Percentiles rank a stretch among this genome's conserved stretches.
Evolutionary conservation across 2,888 invertebrate species (phyloP).

Genomic region (Parnassius apollo): DNA sequence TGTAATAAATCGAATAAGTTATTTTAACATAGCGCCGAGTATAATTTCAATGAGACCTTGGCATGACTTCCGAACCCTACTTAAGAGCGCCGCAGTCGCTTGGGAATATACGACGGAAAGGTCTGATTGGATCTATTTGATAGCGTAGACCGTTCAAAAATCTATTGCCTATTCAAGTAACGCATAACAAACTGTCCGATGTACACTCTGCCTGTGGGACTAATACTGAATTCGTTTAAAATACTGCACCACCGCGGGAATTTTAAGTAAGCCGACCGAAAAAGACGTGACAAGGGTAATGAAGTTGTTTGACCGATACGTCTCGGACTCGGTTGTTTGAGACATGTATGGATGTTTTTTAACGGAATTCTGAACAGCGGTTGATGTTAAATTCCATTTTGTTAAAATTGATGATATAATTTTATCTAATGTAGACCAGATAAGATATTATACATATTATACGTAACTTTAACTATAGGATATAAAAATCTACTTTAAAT

Average conservation of each 20-base stretch:
- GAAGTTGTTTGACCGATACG: slow-evolving; percentile 35
- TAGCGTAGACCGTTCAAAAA: slow-evolving; percentile 17
- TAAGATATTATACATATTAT: too few species aligned
- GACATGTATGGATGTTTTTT: slow-evolving; percentile 27
- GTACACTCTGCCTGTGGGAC: slow-evolving; percentile 39
- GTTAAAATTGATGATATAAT: too few species aligned
- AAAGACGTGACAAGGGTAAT: slow-evolving; percentile 60
- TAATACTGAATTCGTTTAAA: slow-evolving; percentile 64
- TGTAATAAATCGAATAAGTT: slow-evolving; percentile 15
- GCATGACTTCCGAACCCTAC: not conserved
- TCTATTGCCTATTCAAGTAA: slow-evolving; percentile 43
- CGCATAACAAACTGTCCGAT: slow-evolving; percentile 43
- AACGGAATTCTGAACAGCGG: slow-evolving; percentile 10
- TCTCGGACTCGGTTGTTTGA: slow-evolving; percentile 29
- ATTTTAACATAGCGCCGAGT: slow-evolving; percentile 1
- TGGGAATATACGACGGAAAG: slow-evolving; percentile 29
- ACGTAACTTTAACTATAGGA: too few species aligned
- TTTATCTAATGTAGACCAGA: too few species aligned
- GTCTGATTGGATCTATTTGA: slow-evolving; percentile 38
- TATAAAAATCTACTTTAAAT: too few species aligned
- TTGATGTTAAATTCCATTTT: not conserved
- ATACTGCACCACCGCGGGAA: slow-evolving; percentile 64
- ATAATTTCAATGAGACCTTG: slow-evolving; percentile 1
- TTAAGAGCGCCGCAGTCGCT: not conserved
- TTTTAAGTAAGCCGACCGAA: slow-evolving; percentile 66